A percentile compares a stretch with the other conserved stretches of the same genome.
phyloP scores from a whole-genome alignment of 1,140 invertebrate genomes.

The Eciton burchellii region DNA sequence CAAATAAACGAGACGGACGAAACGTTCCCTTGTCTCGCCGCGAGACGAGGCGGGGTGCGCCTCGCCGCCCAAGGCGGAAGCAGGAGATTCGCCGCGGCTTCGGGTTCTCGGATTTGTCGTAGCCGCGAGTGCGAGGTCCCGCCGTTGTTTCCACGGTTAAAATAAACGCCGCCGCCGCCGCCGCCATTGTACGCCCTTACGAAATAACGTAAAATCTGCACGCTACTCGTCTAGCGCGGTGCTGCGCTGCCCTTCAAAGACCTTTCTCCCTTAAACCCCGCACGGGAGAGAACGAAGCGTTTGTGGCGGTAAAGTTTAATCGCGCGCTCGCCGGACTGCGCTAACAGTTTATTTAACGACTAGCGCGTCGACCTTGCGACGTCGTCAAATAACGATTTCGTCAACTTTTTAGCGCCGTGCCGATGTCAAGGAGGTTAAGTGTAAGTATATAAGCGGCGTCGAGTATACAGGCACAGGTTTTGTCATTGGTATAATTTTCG shows the following conservation, averaged over 20 bases:
- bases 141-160: slow-evolving; percentile 52
- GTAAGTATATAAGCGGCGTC: too few species aligned
- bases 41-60: slow-evolving; percentile 18
- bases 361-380: not conserved
- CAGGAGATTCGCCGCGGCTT: slow-evolving; percentile 42
- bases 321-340: slow-evolving; percentile 41
- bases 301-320: slow-evolving; percentile 46
- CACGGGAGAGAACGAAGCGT: slow-evolving; percentile 42
- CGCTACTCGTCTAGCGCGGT: slow-evolving; percentile 13
- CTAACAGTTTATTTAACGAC: slow-evolving; percentile 55
- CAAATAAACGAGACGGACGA: slow-evolving; percentile 55
- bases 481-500: too few species aligned
- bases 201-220: slow-evolving; percentile 54
- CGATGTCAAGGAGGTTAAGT: not conserved
- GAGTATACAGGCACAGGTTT: too few species aligned
- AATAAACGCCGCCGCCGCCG: slow-evolving; percentile 18
- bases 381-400: slow-evolving; percentile 35
- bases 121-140: slow-evolving; percentile 24
- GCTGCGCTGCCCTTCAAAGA: slow-evolving; percentile 43
- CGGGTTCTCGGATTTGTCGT: slow-evolving; percentile 59
- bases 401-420: slow-evolving; percentile 34
- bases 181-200: slow-evolving; percentile 43
- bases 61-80: slow-evolving; percentile 44
- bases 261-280: slow-evolving; percentile 49
- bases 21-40: slow-evolving; percentile 40